Percentiles rank a stretch among this genome's conserved stretches.
Evolutionary conservation across 2,888 invertebrate species (phyloP).

Genomic region (Synergus umbraculus): DNA sequence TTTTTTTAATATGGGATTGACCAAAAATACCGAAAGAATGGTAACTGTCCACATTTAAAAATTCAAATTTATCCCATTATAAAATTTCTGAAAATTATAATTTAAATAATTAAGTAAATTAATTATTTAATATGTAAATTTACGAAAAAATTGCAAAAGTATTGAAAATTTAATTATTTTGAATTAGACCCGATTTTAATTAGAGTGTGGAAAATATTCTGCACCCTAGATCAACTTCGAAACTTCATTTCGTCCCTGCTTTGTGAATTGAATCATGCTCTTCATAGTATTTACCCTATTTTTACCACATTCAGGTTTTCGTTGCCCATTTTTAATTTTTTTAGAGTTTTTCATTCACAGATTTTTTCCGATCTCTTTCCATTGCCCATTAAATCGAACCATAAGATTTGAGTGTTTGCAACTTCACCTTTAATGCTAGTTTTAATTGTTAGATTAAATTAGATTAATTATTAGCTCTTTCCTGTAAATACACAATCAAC

Average conservation of each 20-base stretch:
- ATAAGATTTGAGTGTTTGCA: not conserved
- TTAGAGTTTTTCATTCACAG: not conserved
- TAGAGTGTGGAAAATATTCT: constrained; percentile 18
- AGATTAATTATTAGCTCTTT: not conserved
- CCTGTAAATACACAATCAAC: constrained; percentile 10
- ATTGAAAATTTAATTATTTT: not conserved
- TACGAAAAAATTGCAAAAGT: not conserved
- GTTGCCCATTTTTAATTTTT: not conserved
- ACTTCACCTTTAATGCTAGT: constrained; percentile 15
- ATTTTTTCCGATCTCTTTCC: not conserved
- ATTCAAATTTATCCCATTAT: too few species aligned
- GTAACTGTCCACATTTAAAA: too few species aligned
- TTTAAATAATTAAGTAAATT: too few species aligned
- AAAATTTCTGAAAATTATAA: too few species aligned
- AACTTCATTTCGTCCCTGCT: not conserved
- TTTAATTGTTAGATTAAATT: constrained; percentile 4
- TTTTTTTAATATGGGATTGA: too few species aligned
- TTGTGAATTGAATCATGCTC: constrained; percentile 4
- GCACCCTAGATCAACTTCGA: not conserved
- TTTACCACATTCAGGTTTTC: not conserved
- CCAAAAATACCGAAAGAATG: too few species aligned
- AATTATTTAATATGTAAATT: not conserved
- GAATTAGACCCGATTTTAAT: not conserved
- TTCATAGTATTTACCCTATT: not conserved
- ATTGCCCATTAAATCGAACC: not conserved